These are phyloP conservation scores for Crotalus viridis DNA, from an alignment of 2,113 vertebrate species.

Conservation along the genomic window DNA sequence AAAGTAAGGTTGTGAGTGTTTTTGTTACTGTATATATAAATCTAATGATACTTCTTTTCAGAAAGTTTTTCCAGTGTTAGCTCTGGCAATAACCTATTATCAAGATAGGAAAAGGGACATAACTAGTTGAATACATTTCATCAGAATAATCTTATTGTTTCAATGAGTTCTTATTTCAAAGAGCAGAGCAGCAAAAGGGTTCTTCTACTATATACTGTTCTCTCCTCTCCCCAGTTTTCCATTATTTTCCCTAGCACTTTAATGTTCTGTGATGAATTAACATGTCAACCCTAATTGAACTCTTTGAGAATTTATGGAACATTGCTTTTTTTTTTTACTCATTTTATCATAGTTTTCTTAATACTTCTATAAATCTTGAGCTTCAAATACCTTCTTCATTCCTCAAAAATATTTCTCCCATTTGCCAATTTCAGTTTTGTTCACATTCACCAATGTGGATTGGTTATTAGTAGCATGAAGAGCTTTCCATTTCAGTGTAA, in stretches of 20 bases:
- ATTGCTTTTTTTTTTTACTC: neutral
- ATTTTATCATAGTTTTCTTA: neutral
- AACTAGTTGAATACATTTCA: neutral
- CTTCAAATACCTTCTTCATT: neutral
- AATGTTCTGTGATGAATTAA: neutral
- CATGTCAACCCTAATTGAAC: neutral
- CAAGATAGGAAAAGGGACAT: neutral
- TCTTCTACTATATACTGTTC: neutral
- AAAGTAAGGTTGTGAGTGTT: neutral
- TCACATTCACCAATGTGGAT: neutral
- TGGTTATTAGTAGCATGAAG: neutral
- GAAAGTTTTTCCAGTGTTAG: neutral
- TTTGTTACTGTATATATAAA: neutral
- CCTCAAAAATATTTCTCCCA: neutral
- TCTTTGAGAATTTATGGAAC: neutral
- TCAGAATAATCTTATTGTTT: neutral
- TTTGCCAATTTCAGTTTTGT: neutral
- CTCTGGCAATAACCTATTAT: neutral
- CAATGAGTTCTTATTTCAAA: neutral
- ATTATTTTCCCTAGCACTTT: no score
- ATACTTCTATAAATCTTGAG: neutral
- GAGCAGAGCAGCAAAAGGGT: accelerated
- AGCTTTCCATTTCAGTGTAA: neutral
- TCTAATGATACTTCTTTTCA: neutral
- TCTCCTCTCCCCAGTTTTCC: no score